These are phyloP conservation scores for Andrena minutula DNA, from an alignment of 2,888 invertebrate genomes.

Conservation along the genomic window DNA sequence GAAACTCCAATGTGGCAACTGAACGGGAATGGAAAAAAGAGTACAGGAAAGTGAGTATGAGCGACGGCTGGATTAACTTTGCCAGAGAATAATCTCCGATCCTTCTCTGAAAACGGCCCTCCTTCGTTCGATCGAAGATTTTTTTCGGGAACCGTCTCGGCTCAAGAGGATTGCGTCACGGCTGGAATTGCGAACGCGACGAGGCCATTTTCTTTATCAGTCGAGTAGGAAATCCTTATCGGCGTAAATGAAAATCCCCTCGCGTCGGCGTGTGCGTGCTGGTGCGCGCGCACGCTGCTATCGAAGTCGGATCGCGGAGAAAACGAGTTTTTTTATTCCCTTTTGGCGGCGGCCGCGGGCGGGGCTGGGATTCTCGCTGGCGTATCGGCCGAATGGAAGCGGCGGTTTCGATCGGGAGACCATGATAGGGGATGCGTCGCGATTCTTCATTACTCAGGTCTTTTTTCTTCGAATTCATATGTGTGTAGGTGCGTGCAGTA, in stretches of 20 bases:
- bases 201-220: slow-evolving; percentile 75
- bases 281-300: slow-evolving; percentile 15
- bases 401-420: not conserved
- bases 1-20: too few species aligned
- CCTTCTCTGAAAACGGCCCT: not conserved
- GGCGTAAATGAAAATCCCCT: slow-evolving; percentile 67
- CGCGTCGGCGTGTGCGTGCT: slow-evolving; percentile 11
- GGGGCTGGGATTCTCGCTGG: not conserved
- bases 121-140: not conserved
- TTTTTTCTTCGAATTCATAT: not conserved
- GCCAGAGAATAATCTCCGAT: not conserved
- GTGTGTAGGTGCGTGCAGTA: not conserved
- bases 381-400: not conserved
- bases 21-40: too few species aligned
- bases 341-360: not conserved
- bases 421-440: slow-evolving; percentile 28
- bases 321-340: slow-evolving; percentile 22
- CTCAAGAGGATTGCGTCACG: slow-evolving; percentile 73
- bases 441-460: not conserved
- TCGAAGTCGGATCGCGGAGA: slow-evolving; percentile 12
- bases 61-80: too few species aligned
- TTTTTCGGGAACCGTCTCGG: not conserved
- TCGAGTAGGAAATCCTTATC: slow-evolving; percentile 76
- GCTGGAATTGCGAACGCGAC: slow-evolving; percentile 66
- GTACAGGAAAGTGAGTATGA: too few species aligned